These are phyloP conservation scores for Diogma glabrata DNA, from an alignment of 2,888 invertebrate species.

Conservation along the genomic window DNA sequence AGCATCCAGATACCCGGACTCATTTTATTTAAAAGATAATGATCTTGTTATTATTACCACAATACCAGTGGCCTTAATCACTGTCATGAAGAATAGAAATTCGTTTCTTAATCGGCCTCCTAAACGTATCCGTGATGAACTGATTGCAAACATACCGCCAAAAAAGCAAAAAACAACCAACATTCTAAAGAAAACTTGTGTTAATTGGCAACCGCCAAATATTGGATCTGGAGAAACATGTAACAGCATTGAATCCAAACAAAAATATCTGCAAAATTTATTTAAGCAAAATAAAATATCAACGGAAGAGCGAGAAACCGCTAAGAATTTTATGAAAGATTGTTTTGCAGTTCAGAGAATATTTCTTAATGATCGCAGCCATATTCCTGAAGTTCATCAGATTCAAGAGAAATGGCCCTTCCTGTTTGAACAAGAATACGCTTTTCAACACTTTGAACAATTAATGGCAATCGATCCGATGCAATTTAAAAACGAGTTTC, in stretches of 20 bases:
- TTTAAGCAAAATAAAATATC: background rate
- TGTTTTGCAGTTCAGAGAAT: background rate
- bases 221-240: background rate
- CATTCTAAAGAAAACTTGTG: background rate
- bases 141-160: background rate
- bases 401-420: background rate
- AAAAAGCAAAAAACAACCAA: background rate
- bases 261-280: background rate
- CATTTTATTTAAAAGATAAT: slow-evolving; percentile 5
- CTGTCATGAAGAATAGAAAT: slow-evolving; percentile 2
- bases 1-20: background rate
- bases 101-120: background rate
- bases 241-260: background rate
- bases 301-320: background rate
- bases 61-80: background rate
- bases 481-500: background rate
- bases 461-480: background rate
- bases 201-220: background rate
- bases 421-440: background rate
- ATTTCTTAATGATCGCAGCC: background rate
- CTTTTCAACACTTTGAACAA: background rate
- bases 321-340: background rate
- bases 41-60: background rate
- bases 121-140: background rate
- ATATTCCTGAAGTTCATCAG: background rate